These are phyloP conservation scores for Pseudois nayaur DNA, from an alignment of 2,113 vertebrate species.

Conservation along the genomic window DNA sequence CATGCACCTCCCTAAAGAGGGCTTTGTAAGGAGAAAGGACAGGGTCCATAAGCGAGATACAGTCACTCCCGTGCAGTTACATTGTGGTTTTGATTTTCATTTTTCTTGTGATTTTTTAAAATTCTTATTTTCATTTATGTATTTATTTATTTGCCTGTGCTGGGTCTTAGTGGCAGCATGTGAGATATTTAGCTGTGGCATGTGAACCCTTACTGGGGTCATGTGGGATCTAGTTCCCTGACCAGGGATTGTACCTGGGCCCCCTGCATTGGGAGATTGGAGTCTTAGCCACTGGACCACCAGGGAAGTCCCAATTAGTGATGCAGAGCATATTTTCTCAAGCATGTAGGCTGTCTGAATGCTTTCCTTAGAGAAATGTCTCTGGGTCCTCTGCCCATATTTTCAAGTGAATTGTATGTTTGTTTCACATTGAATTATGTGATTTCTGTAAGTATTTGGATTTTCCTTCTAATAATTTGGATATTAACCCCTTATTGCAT, in stretches of 20 bases:
- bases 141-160: background rate
- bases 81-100: background rate
- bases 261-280: background rate
- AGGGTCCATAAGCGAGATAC: accelerated
- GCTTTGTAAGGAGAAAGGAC: too few relatives aligned
- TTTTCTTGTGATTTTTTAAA: background rate
- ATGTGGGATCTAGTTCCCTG: background rate
- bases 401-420: background rate
- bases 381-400: background rate
- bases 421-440: background rate
- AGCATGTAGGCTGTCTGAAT: background rate
- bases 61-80: accelerated
- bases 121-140: background rate
- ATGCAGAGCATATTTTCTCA: background rate
- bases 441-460: background rate
- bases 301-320: background rate
- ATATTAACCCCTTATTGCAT: background rate
- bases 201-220: background rate
- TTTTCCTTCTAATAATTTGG: background rate
- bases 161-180: background rate
- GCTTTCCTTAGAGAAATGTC: background rate
- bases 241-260: background rate
- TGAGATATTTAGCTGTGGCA: background rate
- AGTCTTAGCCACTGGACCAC: background rate
- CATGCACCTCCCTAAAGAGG: accelerated